Evolutionary conservation across 2,113 vertebrate genomes (phyloP).

Genomic region (Aspidoscelis tigris): DNA sequence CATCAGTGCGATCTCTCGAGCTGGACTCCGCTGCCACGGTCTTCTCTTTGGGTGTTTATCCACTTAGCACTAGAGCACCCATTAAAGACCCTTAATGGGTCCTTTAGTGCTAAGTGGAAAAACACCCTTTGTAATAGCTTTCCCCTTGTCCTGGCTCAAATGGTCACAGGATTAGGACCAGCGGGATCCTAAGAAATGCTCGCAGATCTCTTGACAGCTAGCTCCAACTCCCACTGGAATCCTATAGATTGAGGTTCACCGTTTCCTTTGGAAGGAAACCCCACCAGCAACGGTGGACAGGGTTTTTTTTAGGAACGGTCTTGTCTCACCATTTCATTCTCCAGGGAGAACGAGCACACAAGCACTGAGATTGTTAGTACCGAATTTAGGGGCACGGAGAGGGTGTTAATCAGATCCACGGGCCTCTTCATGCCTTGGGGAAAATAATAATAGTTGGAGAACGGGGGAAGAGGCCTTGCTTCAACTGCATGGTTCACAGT

Average conservation of each 20-base stretch:
- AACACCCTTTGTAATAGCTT: not conserved
- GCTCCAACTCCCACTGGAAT: too few relatives aligned
- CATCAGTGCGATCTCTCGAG: too few relatives aligned
- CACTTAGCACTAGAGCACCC: too few relatives aligned
- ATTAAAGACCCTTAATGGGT: too few relatives aligned
- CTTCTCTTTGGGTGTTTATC: too few relatives aligned
- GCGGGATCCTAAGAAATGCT: not conserved
- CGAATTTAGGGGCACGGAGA: not conserved
- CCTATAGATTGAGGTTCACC: not conserved
- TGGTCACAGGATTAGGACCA: too few relatives aligned
- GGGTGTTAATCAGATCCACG: conserved; percentile 4
- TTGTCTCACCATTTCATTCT: not conserved
- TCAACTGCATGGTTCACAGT: not conserved
- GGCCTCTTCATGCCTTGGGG: not conserved
- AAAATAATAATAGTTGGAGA: not conserved
- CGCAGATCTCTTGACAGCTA: not conserved
- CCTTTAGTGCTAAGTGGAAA: not conserved
- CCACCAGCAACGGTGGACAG: not conserved
- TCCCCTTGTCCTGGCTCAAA: not conserved
- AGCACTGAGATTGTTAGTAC: not conserved
- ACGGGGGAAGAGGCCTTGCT: not conserved
- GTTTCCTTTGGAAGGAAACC: not conserved
- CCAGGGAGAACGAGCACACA: not conserved
- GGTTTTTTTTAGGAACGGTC: not conserved
- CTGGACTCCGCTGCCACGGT: too few relatives aligned